These are phyloP conservation scores for Rafetus swinhoei DNA, from an alignment of 2,113 vertebrate species.

Conservation along the genomic window DNA sequence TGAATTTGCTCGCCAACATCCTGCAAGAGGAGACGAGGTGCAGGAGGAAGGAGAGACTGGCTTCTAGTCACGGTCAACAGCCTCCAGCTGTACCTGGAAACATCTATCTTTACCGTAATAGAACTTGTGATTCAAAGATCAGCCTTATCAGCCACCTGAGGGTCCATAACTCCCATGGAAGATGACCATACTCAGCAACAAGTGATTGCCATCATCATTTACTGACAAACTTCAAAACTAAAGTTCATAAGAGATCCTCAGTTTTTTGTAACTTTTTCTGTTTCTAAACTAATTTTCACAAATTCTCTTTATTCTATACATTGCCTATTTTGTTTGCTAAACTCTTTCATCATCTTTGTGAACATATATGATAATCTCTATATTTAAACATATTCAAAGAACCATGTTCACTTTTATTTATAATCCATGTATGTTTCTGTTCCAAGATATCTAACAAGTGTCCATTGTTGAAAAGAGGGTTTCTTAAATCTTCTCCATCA, in stretches of 20 bases:
- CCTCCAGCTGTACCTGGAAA: no score
- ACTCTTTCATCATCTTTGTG: neutral
- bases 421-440: neutral
- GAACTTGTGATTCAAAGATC: no score
- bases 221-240: neutral
- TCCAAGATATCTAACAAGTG: neutral
- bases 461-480: neutral
- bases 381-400: neutral
- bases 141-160: no score
- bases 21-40: no score
- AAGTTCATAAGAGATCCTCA: neutral
- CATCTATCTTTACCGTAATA: no score
- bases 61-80: no score
- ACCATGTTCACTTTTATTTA: neutral
- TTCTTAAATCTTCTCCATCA: neutral
- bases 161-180: no score
- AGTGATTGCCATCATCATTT: no score
- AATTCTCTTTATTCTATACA: neutral
- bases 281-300: neutral
- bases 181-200: no score
- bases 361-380: neutral
- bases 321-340: neutral
- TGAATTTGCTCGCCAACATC: no score
- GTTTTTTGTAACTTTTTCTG: neutral
- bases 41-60: no score